phyloP scores from a whole-genome alignment of 2,888 invertebrate genomes.

The Tetramorium bicarinatum region DNA sequence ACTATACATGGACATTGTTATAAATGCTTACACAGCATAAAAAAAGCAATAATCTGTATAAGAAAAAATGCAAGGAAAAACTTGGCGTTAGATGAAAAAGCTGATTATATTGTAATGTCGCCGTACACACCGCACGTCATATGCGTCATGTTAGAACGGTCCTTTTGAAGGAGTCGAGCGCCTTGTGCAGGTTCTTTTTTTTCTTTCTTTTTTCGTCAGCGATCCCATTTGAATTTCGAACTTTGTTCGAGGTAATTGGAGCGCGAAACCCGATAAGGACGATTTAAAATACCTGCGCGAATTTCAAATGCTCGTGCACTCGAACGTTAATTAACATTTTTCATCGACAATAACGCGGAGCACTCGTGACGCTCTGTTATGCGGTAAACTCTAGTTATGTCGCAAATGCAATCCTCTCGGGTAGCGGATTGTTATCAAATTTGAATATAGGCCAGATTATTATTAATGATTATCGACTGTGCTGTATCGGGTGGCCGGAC shows the following conservation, averaged over 20 bases:
- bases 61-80: background rate
- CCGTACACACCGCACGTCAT: background rate
- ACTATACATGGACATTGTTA: background rate
- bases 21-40: background rate
- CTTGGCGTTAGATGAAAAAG: background rate
- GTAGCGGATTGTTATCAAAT: constrained; percentile 27
- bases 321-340: constrained; percentile 36
- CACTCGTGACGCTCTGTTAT: background rate
- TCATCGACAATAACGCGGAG: background rate
- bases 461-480: constrained; percentile 16
- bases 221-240: constrained; percentile 36
- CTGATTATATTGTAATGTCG: background rate
- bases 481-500: background rate
- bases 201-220: background rate
- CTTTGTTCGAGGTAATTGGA: constrained; percentile 40
- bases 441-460: constrained; percentile 34
- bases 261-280: constrained; percentile 44
- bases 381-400: background rate
- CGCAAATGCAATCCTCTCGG: constrained; percentile 11
- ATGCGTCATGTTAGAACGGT: background rate
- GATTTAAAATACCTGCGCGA: constrained; percentile 43
- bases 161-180: constrained; percentile 15
- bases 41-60: background rate
- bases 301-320: constrained; percentile 14
- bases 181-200: background rate